Evolutionary conservation across 2,888 invertebrate species (phyloP).

Genomic region (Oligia strigilis): DNA sequence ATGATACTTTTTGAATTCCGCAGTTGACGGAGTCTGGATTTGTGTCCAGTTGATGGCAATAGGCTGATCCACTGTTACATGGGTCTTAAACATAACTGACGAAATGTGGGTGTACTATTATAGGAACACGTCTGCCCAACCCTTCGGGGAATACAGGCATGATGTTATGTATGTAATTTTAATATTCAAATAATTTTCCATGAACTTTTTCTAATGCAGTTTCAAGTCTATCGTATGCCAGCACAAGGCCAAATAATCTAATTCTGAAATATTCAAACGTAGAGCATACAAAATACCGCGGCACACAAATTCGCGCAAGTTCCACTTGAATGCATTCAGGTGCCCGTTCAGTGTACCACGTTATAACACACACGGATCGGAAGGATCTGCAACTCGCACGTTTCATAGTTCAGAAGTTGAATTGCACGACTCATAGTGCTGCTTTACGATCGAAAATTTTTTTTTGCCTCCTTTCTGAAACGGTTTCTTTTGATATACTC

Average conservation of each 20-base stretch:
- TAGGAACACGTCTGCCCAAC: not conserved
- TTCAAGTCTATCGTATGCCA: not conserved
- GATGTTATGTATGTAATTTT: not conserved
- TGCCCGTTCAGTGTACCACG: conserved; percentile 30
- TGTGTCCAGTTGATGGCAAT: not conserved
- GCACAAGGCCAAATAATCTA: not conserved
- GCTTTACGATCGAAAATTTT: too few relatives aligned
- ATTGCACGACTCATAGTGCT: too few relatives aligned
- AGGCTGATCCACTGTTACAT: not conserved
- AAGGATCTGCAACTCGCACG: conserved; percentile 12
- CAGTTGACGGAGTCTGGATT: not conserved
- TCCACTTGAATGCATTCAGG: conserved; percentile 57
- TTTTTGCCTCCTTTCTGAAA: too few relatives aligned
- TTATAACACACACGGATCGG: conserved; percentile 27
- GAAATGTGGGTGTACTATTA: not conserved
- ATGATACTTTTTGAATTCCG: too few relatives aligned
- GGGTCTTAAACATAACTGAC: not conserved
- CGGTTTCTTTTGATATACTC: too few relatives aligned
- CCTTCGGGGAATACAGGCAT: not conserved
- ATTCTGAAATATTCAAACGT: conserved; percentile 36
- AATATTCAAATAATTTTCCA: not conserved
- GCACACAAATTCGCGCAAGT: conserved; percentile 48
- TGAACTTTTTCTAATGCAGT: not conserved
- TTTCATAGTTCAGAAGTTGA: too few relatives aligned
- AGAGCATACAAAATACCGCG: conserved; percentile 25